Evolutionary conservation across 2,888 invertebrate species (phyloP), one percentile per base, ranked within the genome.

Genomic region (Nomada ruficornis): DNA sequence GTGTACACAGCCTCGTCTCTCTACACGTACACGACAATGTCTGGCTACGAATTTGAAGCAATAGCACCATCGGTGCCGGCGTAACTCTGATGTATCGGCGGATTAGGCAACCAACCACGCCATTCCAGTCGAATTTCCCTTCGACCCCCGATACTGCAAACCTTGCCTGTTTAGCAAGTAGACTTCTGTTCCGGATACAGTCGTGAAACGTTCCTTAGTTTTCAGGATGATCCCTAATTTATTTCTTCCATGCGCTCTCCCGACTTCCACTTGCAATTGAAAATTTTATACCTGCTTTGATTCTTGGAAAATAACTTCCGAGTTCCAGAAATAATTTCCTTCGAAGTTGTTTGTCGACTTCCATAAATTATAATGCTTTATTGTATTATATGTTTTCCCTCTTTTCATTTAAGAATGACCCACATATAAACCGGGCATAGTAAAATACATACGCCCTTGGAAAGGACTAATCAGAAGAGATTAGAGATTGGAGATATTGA

Each of bases 81-180:
- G 68, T 88, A 87, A 88, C 77, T 64, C 87, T 86, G 84, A 87
- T 86, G 68, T 86, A 87, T 86, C 71, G 80, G 23, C 44, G 84
- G 84, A 88, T 87, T 88, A 88, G 54, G 68, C 75, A 67, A 79
- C 59, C 64, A 36, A 74, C 77, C 80, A 18, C 64, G 79, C 70
- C 59, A 74, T 67, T 68, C 59, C 63, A 68, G 47, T 54, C 47
- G 80, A 77, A 86, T 84, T 75, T 86, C 80, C 76, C 73, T 67
- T 71, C 64, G 62, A 52, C 59, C 69, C 36, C 44, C 29, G 57
- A 69, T 65, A 63, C 67, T 23, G 13, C 36, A 47, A 15, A 42
- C 52, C 68, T 42, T 26, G 55, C 44, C 60, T 72, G 42, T 18
- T 50, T 55, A 26, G 50, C 63, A 68, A 85, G 67, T 26, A 11